Conservation (phyloP, 2,113 vertebrate species). For the Labeo catla region DNA sequence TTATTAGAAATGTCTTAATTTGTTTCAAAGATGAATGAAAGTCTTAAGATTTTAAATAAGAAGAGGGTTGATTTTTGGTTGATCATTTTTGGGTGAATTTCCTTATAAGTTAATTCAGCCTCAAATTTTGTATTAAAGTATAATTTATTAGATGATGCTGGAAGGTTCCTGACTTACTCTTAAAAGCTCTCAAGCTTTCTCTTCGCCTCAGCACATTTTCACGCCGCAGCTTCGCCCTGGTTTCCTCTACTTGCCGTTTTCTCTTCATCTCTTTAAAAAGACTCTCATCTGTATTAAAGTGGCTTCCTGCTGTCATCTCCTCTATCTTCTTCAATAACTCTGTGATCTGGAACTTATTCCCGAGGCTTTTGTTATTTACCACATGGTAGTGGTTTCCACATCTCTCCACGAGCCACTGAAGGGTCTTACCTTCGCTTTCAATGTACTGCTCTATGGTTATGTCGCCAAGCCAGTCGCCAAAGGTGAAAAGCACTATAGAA, state of each 20-base stretch:
- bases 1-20: background rate
- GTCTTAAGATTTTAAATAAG: background rate
- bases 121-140: conserved; percentile 12
- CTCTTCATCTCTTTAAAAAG: conserved; percentile 55
- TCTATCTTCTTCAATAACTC: conserved; percentile 72
- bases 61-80: background rate
- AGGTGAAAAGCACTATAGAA: conserved; percentile 65
- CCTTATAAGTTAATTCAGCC: background rate
- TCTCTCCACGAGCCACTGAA: conserved; percentile 62
- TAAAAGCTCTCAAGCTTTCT: conserved; percentile 52
- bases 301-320: conserved; percentile 54
- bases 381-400: conserved; percentile 70
- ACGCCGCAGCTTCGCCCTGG: conserved; percentile 51
- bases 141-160: background rate
- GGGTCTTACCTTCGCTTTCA: conserved; percentile 68
- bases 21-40: background rate
- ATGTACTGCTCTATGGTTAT: conserved; percentile 64
- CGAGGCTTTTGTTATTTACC: conserved; percentile 64
- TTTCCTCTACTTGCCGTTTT: conserved; percentile 51
- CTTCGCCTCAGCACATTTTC: conserved; percentile 55
- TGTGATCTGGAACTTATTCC: conserved; percentile 67
- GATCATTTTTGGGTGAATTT: too few relatives aligned
- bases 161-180: conserved; percentile 62
- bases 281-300: conserved; percentile 53
- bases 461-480: conserved; percentile 71